Base-by-base conservation (phyloP, 2,888 invertebrate species). In the Ceramica pisi region DNA sequence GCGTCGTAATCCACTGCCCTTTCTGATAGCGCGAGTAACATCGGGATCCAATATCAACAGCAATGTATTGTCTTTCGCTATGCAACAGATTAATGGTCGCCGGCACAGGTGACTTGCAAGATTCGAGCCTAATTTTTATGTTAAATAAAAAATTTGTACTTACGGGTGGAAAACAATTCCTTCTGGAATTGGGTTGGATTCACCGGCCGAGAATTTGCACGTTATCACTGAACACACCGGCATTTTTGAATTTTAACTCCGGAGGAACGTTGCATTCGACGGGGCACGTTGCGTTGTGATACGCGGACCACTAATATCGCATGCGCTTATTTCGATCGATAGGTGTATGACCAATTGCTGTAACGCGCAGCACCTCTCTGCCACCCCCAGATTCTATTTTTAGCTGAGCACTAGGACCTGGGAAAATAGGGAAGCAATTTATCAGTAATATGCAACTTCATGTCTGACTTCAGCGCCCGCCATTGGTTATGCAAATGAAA, bases 261-360 rank as follows among this genome's bases (percentile, higher is more conserved):
- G 1, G 44, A 12, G 59, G 51, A 41, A 44, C 55, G 57, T 16
- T 81, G 79, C 81, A 79, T 71, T 59, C 60, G 16, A 7, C 23
- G 70, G 14, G 26, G 31, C n/a, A 51, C 59, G 41, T 41, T 41
- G 41, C 41, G 41, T 41, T 41, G 41, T 41, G 41, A 41, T 41
- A 41, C 41, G 61, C 65, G 50, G 56, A 23, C 57, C 70, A 74
- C 75, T 77, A 73, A 74, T 81, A 75, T 68, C 65, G 78, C 78
- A 63, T 82, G 80, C 78, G 80, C 82, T 81, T 80, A 73, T 80
- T 62, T 10, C 72, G 78, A 80, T 80, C 80, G 68, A 80, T 80
- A 72, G 63, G 26, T 68, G 68, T 80, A 80, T 78, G 56, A 82
- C 73, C 82, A 78, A 80, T 80, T 78, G 78, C 73, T 78, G 79